Base-by-base conservation (phyloP, 1,140 invertebrate genomes). In the Sycophila sp. region DNA sequence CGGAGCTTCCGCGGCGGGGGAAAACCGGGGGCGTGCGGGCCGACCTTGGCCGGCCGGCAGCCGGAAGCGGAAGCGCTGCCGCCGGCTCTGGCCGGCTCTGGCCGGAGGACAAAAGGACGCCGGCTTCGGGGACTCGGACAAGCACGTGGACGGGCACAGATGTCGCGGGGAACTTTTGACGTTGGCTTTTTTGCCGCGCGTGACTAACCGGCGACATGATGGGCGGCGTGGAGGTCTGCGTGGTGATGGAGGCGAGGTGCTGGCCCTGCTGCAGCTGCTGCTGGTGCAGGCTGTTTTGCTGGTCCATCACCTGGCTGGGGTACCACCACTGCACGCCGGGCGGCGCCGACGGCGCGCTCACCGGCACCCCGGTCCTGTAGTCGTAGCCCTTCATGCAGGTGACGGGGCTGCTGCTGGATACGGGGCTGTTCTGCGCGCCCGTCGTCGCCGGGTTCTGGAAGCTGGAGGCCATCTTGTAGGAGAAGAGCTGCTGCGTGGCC, bases 391-490 rank as follows among this genome's bases (percentile, higher is more conserved):
- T 82, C 83, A 86, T 86, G 75, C 83, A 85, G 30, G 78, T 77
- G 64, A 56, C 83, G 81, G 55, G 82, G 32, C 85, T 72, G 47
- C 34, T 45, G 49, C 51, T 81, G 63, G 86, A 83, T 38, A 84
- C 73, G 83, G 85, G 73, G 83, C 83, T 58, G 71, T 83, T 84
- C 69, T 84, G 82, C 56, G 79, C 77, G 68, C 85, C 84, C 76
- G 89, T 89, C 66, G 88, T 87, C 72, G 87, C 87, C 78, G 89
- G 89, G 81, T 91, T 92, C 74, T 92, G 90, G 87, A 93, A 92
- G 80, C 91, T 91, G 80, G 91, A 91, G 80, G 92, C 91, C 92
- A 94, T 93, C 88, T 94, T 94, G 86, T 94, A 94, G 69, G 91
- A 91, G 81, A 93, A 93, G 72, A 94, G 87, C 81, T 94, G 93